These are phyloP conservation scores for Rhaphigaster nebulosa DNA, from an alignment of 2,888 invertebrate species.

Conservation along the genomic window DNA sequence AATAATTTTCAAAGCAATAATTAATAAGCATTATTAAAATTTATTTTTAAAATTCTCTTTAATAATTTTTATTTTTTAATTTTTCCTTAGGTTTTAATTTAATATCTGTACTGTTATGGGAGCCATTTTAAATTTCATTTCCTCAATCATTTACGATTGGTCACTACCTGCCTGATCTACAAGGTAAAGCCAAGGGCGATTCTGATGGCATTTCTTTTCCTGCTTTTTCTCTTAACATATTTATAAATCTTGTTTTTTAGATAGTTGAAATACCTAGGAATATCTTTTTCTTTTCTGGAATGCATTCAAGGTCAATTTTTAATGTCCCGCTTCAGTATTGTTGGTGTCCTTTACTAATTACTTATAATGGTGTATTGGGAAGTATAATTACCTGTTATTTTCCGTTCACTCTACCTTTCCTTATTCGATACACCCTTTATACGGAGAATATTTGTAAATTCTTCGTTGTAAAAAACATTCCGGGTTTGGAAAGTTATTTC, in stretches of 20 bases:
- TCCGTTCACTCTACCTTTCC: neutral
- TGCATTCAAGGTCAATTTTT: neutral
- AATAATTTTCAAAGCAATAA: neutral
- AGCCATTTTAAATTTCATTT: constrained; percentile 20
- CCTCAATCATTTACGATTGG: neutral
- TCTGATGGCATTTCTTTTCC: neutral
- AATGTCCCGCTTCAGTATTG: neutral
- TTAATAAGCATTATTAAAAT: neutral
- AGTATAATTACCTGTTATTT: neutral
- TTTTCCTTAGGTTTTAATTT: neutral
- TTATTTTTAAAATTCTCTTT: neutral
- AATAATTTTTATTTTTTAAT: neutral
- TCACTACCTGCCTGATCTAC: constrained; percentile 8
- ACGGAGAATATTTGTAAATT: neutral
- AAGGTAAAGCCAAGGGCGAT: neutral
- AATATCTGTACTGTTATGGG: too few relatives aligned
- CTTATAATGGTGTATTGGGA: neutral
- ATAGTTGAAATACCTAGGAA: neutral
- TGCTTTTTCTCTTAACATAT: neutral
- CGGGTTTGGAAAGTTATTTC: neutral
- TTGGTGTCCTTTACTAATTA: neutral
- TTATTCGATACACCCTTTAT: neutral
- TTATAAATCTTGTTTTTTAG: neutral
- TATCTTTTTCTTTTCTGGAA: neutral
- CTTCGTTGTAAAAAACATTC: neutral